Conservation (phyloP, 2,888 invertebrate genomes). For the Latrodectus elegans region DNA sequence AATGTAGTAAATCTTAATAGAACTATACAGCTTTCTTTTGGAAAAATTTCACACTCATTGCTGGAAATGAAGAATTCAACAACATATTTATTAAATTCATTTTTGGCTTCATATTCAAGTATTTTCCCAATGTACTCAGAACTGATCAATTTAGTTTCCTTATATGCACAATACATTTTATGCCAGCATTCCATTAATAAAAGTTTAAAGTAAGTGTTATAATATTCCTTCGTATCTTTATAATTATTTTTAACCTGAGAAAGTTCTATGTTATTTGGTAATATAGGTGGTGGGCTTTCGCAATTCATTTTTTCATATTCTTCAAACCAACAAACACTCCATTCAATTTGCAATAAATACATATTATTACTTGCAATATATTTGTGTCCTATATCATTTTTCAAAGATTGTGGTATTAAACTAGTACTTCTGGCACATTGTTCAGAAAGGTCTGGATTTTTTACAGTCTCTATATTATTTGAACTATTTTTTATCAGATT, state of each 20-base stretch:
- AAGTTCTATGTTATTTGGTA: background rate
- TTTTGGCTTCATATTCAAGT: background rate
- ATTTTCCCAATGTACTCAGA: background rate
- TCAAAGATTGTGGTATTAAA: background rate
- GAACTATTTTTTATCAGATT: too few species aligned
- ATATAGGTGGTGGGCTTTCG: background rate
- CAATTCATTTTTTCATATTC: background rate
- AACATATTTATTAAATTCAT: background rate
- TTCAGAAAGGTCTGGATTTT: too few species aligned
- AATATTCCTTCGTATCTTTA: background rate
- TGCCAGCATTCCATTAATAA: background rate
- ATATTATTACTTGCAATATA: background rate
- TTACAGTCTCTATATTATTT: too few species aligned
- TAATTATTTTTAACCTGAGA: background rate
- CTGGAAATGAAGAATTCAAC: background rate
- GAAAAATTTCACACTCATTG: background rate
- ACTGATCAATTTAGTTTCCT: background rate
- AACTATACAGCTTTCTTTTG: background rate
- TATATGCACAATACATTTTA: background rate
- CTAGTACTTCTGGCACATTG: background rate
- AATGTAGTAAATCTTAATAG: background rate
- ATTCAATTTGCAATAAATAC: background rate
- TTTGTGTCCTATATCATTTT: background rate
- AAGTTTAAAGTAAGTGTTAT: constrained; percentile 2
- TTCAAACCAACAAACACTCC: background rate